Conservation (phyloP, 1,140 invertebrate species). For the Tribolium madens region DNA sequence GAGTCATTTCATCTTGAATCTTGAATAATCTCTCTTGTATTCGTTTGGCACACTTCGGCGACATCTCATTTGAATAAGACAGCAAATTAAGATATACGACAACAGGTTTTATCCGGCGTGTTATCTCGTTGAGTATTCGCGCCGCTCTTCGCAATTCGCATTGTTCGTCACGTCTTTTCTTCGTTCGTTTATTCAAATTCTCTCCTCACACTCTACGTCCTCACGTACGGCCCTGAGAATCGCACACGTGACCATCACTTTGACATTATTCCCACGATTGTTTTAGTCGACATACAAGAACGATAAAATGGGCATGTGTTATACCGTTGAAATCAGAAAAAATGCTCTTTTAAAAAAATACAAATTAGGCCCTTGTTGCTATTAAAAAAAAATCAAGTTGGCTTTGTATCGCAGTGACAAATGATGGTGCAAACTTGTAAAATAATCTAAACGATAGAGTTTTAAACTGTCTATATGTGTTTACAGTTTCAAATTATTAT, state of each 20-base stretch:
- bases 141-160: constrained; percentile 20
- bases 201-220: not conserved
- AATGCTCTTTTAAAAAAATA: too few relatives aligned
- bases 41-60: constrained; percentile 48
- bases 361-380: too few relatives aligned
- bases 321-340: too few relatives aligned
- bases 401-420: too few relatives aligned
- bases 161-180: constrained; percentile 21
- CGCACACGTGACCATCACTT: constrained; percentile 7
- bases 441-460: too few relatives aligned
- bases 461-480: too few relatives aligned
- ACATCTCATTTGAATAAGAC: constrained; percentile 54
- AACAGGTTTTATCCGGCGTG: constrained; percentile 34
- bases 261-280: not conserved
- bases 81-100: constrained; percentile 53
- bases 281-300: too few relatives aligned
- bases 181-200: constrained; percentile 14
- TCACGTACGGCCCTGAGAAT: constrained; percentile 28
- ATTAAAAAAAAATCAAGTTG: too few relatives aligned
- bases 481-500: too few relatives aligned
- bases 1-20: constrained; percentile 33
- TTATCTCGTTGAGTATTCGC: constrained; percentile 37
- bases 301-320: too few relatives aligned
- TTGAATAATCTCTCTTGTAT: constrained; percentile 28
- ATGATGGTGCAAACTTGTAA: too few relatives aligned